Percentiles rank a stretch among this genome's conserved stretches.
Evolutionary conservation across 1,140 invertebrate genomes (phyloP).

Genomic region (Adelges cooleyi): DNA sequence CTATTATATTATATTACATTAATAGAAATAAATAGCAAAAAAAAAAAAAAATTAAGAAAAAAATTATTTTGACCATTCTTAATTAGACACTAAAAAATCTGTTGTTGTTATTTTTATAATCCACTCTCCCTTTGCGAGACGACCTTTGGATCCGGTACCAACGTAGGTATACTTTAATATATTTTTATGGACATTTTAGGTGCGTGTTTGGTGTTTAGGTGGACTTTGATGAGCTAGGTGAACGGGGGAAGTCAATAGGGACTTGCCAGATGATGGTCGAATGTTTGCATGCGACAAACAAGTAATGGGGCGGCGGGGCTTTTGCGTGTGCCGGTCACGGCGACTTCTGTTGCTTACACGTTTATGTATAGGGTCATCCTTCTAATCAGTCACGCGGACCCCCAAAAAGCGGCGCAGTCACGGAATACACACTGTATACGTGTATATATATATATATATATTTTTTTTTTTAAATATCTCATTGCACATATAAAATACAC

Average conservation of each 20-base stretch:
- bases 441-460: not conserved
- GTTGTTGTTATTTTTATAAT: no score
- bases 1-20: no score
- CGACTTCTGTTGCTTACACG: not conserved
- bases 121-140: no score
- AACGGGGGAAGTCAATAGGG: constrained; percentile 1
- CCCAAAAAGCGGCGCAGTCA: constrained; percentile 13
- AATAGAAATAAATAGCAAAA: no score
- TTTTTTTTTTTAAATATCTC: no score
- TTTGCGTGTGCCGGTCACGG: constrained; percentile 14
- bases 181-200: no score
- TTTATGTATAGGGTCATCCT: constrained; percentile 3
- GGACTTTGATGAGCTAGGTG: not conserved
- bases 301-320: constrained; percentile 3
- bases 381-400: constrained; percentile 16
- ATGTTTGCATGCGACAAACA: constrained; percentile 22
- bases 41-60: no score
- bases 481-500: not conserved
- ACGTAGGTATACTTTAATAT: no score
- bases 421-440: not conserved
- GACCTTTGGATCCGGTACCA: no score
- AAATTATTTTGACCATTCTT: no score
- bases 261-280: not conserved
- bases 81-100: no score
- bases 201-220: not conserved